A percentile compares a stretch with the other conserved stretches of the same genome.
phyloP scores from a whole-genome alignment of 2,797 vertebrate species.

The Xenentodon cancila region DNA sequence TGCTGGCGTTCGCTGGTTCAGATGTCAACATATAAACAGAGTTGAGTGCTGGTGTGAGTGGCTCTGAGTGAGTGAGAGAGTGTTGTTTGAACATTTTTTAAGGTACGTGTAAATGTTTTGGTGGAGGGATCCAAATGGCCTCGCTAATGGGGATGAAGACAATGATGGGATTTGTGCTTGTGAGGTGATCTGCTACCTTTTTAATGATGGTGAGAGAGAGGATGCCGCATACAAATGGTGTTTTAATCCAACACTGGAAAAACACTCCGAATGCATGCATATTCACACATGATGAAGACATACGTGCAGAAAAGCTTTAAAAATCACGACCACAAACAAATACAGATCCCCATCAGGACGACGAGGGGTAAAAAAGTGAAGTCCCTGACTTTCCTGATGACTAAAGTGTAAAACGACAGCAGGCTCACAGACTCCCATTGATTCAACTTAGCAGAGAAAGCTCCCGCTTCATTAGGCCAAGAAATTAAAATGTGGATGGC shows the following conservation, averaged over 20 bases:
- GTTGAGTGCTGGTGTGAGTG: slow-evolving; percentile 10
- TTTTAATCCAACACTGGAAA: slow-evolving; percentile 49
- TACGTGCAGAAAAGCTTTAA: not conserved
- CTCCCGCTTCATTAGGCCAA: slow-evolving; percentile 84
- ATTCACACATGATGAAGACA: not conserved
- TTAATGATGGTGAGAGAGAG: slow-evolving; percentile 50
- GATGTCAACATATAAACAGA: slow-evolving; percentile 65
- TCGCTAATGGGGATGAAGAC: slow-evolving; percentile 67
- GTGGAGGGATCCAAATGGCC: slow-evolving; percentile 55
- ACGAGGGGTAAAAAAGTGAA: slow-evolving; percentile 29
- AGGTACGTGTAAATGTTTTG: slow-evolving; percentile 19
- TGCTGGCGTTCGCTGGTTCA: slow-evolving; percentile 44
- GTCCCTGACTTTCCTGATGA: slow-evolving; percentile 53
- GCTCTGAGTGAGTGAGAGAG: not conserved
- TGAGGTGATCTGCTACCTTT: slow-evolving; percentile 60
- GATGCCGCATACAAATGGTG: slow-evolving; percentile 63
- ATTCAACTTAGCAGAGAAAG: slow-evolving; percentile 64
- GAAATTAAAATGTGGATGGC: slow-evolving; percentile 83
- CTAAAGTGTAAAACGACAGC: slow-evolving; percentile 53
- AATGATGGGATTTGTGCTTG: slow-evolving; percentile 63
- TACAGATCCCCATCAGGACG: not conserved
- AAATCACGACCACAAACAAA: slow-evolving; percentile 20
- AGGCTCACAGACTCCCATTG: slow-evolving; percentile 62
- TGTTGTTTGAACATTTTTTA: slow-evolving; percentile 3
- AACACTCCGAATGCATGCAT: slow-evolving; percentile 6